Evolutionary conservation across 2,888 invertebrate species (phyloP).

Genomic region (Parnassius orleans): DNA sequence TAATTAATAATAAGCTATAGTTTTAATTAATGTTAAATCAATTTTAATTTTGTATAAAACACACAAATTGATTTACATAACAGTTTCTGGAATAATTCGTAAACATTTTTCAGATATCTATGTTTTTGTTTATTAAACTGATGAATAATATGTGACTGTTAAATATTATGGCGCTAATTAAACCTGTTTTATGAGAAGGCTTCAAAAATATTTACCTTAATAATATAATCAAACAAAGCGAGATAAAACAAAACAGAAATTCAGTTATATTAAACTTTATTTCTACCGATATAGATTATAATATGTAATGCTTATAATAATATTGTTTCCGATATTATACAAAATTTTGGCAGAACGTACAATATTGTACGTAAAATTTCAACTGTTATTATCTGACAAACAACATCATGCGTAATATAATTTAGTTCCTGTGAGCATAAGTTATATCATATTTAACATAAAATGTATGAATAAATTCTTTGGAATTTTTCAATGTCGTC

Average conservation of each 20-base stretch:
- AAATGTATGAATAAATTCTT: neutral
- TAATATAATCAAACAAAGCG: neutral
- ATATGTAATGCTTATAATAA: neutral
- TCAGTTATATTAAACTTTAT: conserved; percentile 2
- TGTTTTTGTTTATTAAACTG: conserved; percentile 1
- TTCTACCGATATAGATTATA: neutral
- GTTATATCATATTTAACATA: neutral
- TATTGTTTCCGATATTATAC: conserved; percentile 1
- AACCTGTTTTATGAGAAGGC: conserved; percentile 10
- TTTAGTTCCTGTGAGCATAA: neutral
- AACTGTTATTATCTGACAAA: neutral
- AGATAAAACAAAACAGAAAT: neutral
- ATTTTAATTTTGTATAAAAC: too few relatives aligned
- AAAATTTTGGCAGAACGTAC: neutral
- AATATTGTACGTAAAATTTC: conserved; percentile 2
- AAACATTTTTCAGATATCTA: neutral
- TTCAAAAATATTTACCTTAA: conserved; percentile 8
- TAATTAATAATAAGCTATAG: too few relatives aligned
- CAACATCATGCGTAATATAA: neutral
- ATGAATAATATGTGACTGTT: conserved; percentile 7
- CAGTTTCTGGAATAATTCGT: neutral
- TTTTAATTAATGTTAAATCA: too few relatives aligned
- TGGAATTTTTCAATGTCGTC: neutral
- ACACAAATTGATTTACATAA: too few relatives aligned
- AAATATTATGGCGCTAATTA: conserved; percentile 11